Evolutionary conservation across 2,113 vertebrate genomes (phyloP).

Genomic region (Hipposideros armiger): DNA sequence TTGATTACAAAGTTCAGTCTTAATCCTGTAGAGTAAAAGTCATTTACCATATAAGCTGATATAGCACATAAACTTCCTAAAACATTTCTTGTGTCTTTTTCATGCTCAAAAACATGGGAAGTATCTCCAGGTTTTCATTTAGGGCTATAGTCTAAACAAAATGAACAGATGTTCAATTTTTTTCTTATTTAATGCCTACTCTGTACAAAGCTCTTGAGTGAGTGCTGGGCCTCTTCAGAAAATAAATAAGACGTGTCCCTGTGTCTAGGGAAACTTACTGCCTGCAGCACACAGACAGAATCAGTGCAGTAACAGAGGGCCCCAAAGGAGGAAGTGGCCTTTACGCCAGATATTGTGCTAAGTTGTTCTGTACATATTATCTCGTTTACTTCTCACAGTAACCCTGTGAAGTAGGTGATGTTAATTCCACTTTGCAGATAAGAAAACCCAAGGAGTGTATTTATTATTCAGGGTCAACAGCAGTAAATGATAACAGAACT

Average conservation of each 20-base stretch:
- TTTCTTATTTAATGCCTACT: background rate
- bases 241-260: background rate
- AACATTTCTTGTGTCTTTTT: background rate
- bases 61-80: background rate
- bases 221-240: background rate
- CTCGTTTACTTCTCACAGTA: background rate
- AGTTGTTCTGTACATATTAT: background rate
- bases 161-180: background rate
- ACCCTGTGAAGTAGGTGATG: background rate
- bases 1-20: background rate
- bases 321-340: background rate
- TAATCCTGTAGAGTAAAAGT: background rate
- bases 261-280: background rate
- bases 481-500: background rate
- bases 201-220: background rate
- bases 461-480: background rate
- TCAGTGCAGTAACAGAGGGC: background rate
- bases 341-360: background rate
- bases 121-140: constrained; percentile 17
- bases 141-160: background rate
- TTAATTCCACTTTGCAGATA: background rate
- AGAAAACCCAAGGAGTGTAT: background rate
- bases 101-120: constrained; percentile 19
- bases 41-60: background rate
- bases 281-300: background rate